A percentile compares a stretch with the other conserved stretches of the same genome.
Conservation (phyloP, 2,113 vertebrate genomes). For the Perca schrenkii region DNA sequence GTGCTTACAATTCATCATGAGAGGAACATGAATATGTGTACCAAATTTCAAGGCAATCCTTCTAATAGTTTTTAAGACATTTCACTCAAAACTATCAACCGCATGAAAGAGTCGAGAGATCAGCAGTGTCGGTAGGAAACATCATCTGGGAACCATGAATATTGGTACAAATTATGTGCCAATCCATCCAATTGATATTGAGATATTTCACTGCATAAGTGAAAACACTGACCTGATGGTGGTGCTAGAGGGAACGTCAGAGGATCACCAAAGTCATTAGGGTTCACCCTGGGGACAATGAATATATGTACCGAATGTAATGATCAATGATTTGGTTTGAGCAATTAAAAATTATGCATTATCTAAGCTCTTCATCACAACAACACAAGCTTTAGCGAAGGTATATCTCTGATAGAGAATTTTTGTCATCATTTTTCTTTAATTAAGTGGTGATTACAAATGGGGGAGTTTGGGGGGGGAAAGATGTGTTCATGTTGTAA, state of each 20-base stretch:
- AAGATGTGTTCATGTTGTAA: too few relatives aligned
- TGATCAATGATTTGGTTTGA: neutral
- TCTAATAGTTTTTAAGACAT: too few relatives aligned
- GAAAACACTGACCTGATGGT: neutral
- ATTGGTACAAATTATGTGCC: neutral
- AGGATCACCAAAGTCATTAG: neutral
- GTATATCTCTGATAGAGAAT: neutral
- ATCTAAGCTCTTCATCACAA: constrained; percentile 2
- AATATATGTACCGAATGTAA: neutral
- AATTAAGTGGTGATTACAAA: too few relatives aligned
- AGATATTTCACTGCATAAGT: neutral
- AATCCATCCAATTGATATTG: neutral
- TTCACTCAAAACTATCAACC: too few relatives aligned
- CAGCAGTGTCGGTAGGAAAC: too few relatives aligned
- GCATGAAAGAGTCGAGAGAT: too few relatives aligned
- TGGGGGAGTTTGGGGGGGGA: too few relatives aligned
- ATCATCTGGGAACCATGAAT: neutral
- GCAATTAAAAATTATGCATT: neutral
- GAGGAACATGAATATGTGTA: too few relatives aligned
- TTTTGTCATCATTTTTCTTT: too few relatives aligned
- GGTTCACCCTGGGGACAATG: constrained; percentile 3
- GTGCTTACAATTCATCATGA: neutral
- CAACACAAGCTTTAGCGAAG: neutral
- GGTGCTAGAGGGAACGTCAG: neutral
- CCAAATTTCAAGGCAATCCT: too few relatives aligned